Conservation (phyloP, 2,113 vertebrate species). For the Tursiops truncatus region DNA sequence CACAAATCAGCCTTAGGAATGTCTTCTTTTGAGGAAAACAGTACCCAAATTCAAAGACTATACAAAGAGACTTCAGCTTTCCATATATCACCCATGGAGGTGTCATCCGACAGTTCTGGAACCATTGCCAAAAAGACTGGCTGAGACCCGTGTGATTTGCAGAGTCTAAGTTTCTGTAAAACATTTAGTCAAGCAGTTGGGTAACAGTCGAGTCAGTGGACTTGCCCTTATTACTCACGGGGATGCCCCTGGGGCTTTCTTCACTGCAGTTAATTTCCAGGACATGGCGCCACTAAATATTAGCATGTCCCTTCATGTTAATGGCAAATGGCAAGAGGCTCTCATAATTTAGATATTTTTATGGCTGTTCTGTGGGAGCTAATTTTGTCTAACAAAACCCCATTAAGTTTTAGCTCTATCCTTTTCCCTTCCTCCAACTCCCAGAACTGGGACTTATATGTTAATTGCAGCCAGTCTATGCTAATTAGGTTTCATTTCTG, state of each 20-base stretch:
- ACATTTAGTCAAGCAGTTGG: constrained; percentile 65
- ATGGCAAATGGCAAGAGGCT: constrained; percentile 84
- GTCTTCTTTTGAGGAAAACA: constrained; percentile 7
- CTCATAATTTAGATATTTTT: constrained; percentile 89
- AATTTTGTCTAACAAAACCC: constrained; percentile 88
- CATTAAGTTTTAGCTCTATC: constrained; percentile 86
- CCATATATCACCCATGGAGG: constrained; percentile 5
- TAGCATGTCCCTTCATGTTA: constrained; percentile 82
- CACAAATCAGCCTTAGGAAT: constrained; percentile 28
- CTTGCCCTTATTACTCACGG: constrained; percentile 69
- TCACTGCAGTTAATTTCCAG: constrained; percentile 76
- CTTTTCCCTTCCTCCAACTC: constrained; percentile 84
- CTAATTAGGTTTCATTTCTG: constrained; percentile 86
- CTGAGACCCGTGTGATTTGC: constrained; percentile 45
- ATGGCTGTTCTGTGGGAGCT: constrained; percentile 86
- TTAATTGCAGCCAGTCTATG: constrained; percentile 87
- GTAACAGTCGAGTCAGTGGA: constrained; percentile 65
- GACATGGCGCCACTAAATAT: constrained; percentile 79
- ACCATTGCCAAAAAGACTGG: constrained; percentile 52
- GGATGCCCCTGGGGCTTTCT: constrained; percentile 71
- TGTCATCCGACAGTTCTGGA: constrained; percentile 28
- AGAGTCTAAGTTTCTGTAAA: constrained; percentile 60
- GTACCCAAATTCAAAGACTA: not conserved
- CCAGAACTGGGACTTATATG: constrained; percentile 87
- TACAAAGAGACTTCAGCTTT: constrained; percentile 28